Conservation (phyloP, 2,888 invertebrate genomes). For the Cerastoderma edule region DNA sequence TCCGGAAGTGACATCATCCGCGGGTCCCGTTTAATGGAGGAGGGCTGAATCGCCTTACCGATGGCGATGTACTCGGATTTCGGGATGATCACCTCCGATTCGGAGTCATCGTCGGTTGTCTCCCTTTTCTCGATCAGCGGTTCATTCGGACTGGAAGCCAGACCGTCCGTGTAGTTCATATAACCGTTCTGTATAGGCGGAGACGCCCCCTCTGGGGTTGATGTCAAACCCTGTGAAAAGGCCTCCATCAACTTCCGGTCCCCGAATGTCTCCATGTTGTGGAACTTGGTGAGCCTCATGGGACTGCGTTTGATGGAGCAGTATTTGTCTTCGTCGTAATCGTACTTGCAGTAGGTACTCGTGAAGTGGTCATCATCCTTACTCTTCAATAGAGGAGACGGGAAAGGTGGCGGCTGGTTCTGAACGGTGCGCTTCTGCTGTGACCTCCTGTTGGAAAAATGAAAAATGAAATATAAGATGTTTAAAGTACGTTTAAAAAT, state of each 20-base stretch:
- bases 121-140: slow-evolving; percentile 54
- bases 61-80: slow-evolving; percentile 56
- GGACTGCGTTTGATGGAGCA: slow-evolving; percentile 77
- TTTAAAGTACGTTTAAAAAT: too few relatives aligned
- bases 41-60: slow-evolving; percentile 48
- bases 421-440: slow-evolving; percentile 53
- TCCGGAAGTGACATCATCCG: slow-evolving; percentile 56
- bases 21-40: slow-evolving; percentile 45
- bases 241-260: slow-evolving; percentile 66
- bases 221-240: slow-evolving; percentile 57
- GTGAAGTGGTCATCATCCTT: slow-evolving; percentile 62
- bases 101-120: slow-evolving; percentile 28
- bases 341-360: slow-evolving; percentile 72
- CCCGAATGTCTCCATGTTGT: slow-evolving; percentile 62
- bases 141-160: slow-evolving; percentile 46
- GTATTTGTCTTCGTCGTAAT: slow-evolving; percentile 77
- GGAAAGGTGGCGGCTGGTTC: slow-evolving; percentile 64
- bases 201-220: slow-evolving; percentile 14
- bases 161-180: slow-evolving; percentile 48
- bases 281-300: slow-evolving; percentile 70
- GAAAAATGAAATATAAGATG: too few relatives aligned
- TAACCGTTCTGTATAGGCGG: slow-evolving; percentile 43
- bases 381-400: slow-evolving; percentile 67
- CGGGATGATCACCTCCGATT: slow-evolving; percentile 54
- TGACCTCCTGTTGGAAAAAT: slow-evolving; percentile 31